Conservation (phyloP, 2,888 invertebrate genomes). For the Lepetodrilus schrolli region DNA sequence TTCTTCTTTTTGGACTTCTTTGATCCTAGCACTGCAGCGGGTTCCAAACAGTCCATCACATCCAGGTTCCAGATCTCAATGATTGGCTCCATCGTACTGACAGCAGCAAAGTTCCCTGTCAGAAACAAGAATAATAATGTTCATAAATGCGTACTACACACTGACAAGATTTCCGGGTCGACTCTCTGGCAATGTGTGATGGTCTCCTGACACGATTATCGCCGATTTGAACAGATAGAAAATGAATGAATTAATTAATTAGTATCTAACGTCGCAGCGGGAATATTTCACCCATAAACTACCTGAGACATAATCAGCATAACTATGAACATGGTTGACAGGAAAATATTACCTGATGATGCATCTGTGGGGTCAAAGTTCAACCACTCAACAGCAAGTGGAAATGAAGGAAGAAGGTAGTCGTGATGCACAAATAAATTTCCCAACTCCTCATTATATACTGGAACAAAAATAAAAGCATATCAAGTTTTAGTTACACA, state of each 20-base stretch:
- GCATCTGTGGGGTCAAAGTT: conserved; percentile 86
- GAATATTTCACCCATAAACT: too few species aligned
- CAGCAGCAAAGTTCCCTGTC: conserved; percentile 89
- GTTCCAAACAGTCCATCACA: conserved; percentile 91
- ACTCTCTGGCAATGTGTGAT: too few species aligned
- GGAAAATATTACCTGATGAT: conserved; percentile 51
- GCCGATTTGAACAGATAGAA: too few species aligned
- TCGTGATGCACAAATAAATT: conserved; percentile 97
- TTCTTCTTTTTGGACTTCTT: conserved; percentile 85
- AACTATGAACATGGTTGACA: too few species aligned
- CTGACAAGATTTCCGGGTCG: too few species aligned
- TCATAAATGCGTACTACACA: too few species aligned
- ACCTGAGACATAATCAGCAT: too few species aligned
- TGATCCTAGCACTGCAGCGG: conserved; percentile 85
- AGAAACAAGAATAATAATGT: conserved; percentile 24
- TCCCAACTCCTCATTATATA: conserved; percentile 91
- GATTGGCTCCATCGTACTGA: conserved; percentile 92
- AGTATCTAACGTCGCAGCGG: too few species aligned
- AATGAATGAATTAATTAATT: too few species aligned
- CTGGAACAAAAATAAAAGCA: conserved; percentile 77
- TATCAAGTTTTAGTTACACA: not conserved
- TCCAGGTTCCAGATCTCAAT: conserved; percentile 99
- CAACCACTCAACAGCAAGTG: conserved; percentile 93
- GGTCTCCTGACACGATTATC: too few species aligned
- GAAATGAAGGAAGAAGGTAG: conserved; percentile 89